phyloP scores from a whole-genome alignment of 37 sponge, comb jelly and placozoan genomes.

The Mnemiopsis leidyi region DNA sequence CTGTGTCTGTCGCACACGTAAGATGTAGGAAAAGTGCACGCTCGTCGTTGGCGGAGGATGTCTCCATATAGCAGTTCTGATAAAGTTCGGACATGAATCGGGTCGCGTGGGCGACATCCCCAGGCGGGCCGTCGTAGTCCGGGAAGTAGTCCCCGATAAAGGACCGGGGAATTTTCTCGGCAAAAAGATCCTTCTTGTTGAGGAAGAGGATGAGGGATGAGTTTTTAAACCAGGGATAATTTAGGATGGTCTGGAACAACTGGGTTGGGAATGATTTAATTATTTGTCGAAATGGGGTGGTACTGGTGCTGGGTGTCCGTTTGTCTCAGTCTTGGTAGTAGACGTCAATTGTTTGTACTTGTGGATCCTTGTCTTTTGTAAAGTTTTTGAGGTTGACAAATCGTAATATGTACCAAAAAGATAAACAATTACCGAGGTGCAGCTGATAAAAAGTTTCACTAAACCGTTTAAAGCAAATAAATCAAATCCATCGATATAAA shows the following conservation, averaged over 20 bases:
- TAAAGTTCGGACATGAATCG: neutral
- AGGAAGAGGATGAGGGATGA: slow-evolving; percentile 56
- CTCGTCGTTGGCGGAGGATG: neutral
- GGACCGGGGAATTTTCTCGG: slow-evolving; percentile 7
- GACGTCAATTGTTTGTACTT: no score
- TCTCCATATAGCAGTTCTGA: neutral
- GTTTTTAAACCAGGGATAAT: neutral
- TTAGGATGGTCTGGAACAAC: neutral
- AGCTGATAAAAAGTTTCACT: no score
- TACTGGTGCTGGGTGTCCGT: no score
- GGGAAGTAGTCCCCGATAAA: slow-evolving; percentile 23
- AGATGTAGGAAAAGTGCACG: neutral
- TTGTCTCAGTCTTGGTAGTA: no score
- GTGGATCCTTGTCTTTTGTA: no score
- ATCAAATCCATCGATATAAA: no score
- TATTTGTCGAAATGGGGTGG: no score
- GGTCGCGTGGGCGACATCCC: neutral
- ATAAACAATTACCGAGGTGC: no score
- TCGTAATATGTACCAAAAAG: no score
- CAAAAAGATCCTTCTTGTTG: slow-evolving; percentile 48
- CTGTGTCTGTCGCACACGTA: slow-evolving; percentile 40
- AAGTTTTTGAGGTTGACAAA: no score
- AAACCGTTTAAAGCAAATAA: no score
- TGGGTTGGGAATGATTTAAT: neutral
- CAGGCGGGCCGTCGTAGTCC: neutral